Percentiles rank a stretch among this genome's conserved stretches.
Evolutionary conservation across 2,113 vertebrate genomes (phyloP).

Genomic region (Pithys albifrons): DNA sequence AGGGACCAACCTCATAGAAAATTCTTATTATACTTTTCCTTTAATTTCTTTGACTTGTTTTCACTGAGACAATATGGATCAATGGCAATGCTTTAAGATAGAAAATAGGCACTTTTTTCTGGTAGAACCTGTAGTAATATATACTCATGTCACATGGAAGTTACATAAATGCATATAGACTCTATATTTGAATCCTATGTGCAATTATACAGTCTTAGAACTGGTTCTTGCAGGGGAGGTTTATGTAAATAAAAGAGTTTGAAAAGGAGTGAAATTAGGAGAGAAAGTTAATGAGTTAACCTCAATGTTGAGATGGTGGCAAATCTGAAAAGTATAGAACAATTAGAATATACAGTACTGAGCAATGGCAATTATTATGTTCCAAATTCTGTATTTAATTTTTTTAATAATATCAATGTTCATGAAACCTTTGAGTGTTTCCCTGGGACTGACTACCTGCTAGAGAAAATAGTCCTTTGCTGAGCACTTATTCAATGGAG

Average conservation of each 20-base stretch:
- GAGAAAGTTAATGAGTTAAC: background rate
- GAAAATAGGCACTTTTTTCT: background rate
- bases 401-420: background rate
- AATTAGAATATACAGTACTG: background rate
- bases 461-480: background rate
- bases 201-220: background rate
- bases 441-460: background rate
- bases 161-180: background rate
- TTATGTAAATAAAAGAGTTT: background rate
- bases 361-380: background rate
- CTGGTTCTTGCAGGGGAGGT: background rate
- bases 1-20: background rate
- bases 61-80: background rate
- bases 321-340: background rate
- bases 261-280: background rate
- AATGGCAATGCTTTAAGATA: background rate
- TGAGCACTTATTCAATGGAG: background rate
- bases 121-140: background rate
- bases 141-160: background rate
- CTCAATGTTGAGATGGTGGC: background rate
- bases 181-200: background rate
- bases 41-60: background rate
- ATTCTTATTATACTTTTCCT: background rate
- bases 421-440: background rate
- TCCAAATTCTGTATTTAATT: background rate